Evolutionary conservation across 2,888 invertebrate genomes (phyloP).

Genomic region (Macaria notata): DNA sequence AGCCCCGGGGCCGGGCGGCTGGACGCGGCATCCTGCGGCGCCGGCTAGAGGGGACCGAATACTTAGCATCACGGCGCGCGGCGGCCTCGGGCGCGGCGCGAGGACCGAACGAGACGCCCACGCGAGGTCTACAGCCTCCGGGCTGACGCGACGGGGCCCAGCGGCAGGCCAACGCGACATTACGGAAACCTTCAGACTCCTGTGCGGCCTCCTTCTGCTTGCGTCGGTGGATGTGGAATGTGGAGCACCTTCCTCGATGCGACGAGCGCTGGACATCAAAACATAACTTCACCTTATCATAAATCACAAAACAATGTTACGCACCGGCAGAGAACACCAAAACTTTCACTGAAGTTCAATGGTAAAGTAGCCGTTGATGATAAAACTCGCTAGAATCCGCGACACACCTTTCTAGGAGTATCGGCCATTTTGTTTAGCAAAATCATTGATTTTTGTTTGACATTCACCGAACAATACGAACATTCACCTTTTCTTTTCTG

Average conservation of each 20-base stretch:
- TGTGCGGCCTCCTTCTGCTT: conserved; percentile 24
- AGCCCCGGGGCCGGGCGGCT: conserved; percentile 43
- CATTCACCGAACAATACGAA: not conserved
- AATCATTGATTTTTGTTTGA: not conserved
- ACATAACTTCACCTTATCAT: conserved; percentile 75
- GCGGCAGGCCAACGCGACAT: conserved; percentile 68
- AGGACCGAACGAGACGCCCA: conserved; percentile 67
- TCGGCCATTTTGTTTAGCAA: conserved; percentile 74
- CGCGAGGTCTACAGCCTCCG: conserved; percentile 76
- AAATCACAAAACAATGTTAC: conserved; percentile 80
- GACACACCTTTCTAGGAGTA: conserved; percentile 74
- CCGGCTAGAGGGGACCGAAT: conserved; percentile 77
- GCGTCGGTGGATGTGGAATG: conserved; percentile 38
- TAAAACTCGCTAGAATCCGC: conserved; percentile 61
- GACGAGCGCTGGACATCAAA: conserved; percentile 62
- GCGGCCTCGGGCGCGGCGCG: conserved; percentile 50
- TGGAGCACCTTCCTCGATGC: conserved; percentile 38
- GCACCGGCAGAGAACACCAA: conserved; percentile 77
- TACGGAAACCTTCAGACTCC: conserved; percentile 37
- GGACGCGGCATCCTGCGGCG: conserved; percentile 70
- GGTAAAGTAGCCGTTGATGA: conserved; percentile 59
- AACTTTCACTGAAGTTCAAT: conserved; percentile 78
- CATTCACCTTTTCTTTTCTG: conserved; percentile 7
- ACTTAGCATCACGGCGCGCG: conserved; percentile 71
- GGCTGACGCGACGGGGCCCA: conserved; percentile 72